Evolutionary conservation across 2,113 vertebrate genomes (phyloP).

Genomic region (Puntigrus tetrazona): DNA sequence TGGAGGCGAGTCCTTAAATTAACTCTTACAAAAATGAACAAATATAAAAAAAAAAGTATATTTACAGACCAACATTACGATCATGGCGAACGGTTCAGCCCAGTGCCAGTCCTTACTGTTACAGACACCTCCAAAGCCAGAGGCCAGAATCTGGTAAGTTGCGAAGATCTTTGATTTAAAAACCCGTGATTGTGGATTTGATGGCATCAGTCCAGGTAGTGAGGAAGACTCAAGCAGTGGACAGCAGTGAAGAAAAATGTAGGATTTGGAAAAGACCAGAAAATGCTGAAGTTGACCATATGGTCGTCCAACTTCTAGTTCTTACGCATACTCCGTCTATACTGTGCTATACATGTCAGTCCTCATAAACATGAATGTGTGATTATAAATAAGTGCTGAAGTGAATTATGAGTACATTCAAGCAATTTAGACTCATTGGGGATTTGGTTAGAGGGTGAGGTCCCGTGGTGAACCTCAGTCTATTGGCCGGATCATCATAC

Average conservation of each 20-base stretch:
- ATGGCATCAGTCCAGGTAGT: background rate
- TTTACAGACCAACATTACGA: constrained; percentile 67
- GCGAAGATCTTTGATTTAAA: background rate
- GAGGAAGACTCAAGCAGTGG: background rate
- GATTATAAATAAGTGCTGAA: constrained; percentile 45
- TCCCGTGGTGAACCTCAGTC: constrained; percentile 72
- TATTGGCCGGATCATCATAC: constrained; percentile 95
- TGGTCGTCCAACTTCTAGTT: background rate
- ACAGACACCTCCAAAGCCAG: background rate
- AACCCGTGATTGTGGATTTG: background rate
- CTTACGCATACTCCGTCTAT: background rate
- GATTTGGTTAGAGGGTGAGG: constrained; percentile 11
- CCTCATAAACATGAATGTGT: constrained; percentile 14
- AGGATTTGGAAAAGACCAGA: background rate
- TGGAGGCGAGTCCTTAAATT: constrained; percentile 69
- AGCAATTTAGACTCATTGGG: constrained; percentile 14
- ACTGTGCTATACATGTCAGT: constrained; percentile 17
- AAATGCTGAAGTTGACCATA: background rate
- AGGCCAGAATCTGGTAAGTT: background rate
- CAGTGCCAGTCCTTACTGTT: constrained; percentile 50
- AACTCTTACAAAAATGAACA: constrained; percentile 69
- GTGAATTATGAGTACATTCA: constrained; percentile 41
- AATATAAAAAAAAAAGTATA: constrained; percentile 47
- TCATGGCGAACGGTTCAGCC: constrained; percentile 50
- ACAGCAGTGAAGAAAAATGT: background rate